These are phyloP conservation scores for Cheumatopsyche charites DNA, from an alignment of 1,140 invertebrate genomes.

Conservation along the genomic window DNA sequence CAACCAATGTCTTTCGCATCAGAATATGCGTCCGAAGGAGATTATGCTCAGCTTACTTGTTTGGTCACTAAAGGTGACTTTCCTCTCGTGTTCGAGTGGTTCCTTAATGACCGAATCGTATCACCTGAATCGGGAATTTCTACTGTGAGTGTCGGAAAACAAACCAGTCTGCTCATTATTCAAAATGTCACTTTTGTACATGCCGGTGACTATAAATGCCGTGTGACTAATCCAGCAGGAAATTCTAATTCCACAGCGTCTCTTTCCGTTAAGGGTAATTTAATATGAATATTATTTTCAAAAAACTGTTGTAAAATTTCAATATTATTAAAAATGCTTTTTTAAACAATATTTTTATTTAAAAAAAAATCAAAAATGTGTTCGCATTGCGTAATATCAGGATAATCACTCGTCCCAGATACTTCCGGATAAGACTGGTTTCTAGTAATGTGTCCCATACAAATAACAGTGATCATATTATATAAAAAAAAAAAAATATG, in stretches of 20 bases:
- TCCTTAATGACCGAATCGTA: conserved; percentile 60
- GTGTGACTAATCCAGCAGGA: conserved; percentile 67
- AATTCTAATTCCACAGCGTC: conserved; percentile 44
- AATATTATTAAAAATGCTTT: too few species aligned
- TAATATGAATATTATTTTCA: background rate
- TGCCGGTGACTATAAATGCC: conserved; percentile 72
- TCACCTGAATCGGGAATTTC: conserved; percentile 58
- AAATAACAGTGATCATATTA: too few species aligned
- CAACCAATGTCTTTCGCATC: conserved; percentile 49
- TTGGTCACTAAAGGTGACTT: conserved; percentile 71
- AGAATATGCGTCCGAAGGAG: conserved; percentile 52
- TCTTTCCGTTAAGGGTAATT: conserved; percentile 48
- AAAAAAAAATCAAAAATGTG: too few species aligned
- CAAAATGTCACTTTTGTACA: conserved; percentile 67
- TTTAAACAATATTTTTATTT: too few species aligned
- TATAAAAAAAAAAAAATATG: too few species aligned
- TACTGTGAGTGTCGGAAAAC: conserved; percentile 59
- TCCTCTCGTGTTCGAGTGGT: conserved; percentile 69
- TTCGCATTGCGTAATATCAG: too few species aligned
- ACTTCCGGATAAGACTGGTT: too few species aligned
- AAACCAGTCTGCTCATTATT: conserved; percentile 68
- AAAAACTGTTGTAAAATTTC: too few species aligned
- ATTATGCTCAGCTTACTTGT: conserved; percentile 61
- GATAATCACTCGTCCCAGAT: too few species aligned
- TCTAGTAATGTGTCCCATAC: too few species aligned